Percentiles rank a stretch among this genome's conserved stretches.
These are phyloP conservation scores for Dinothrombium tinctorium DNA, from an alignment of 1,140 invertebrate species.

Conservation along the genomic window DNA sequence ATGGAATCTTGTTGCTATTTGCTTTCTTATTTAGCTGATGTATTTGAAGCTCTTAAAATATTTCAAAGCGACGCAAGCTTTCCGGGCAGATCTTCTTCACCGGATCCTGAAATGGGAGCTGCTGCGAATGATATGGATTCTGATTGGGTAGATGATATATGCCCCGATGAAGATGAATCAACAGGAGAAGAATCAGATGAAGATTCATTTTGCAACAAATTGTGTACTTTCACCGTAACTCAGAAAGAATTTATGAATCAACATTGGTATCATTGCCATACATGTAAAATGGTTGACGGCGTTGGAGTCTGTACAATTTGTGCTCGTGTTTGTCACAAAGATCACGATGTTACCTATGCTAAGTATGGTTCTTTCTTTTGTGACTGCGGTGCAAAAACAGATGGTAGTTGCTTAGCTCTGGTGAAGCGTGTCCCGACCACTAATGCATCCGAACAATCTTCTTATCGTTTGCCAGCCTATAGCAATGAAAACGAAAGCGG, in stretches of 20 bases:
- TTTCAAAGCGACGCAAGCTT: not conserved
- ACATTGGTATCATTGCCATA: slow-evolving; percentile 83
- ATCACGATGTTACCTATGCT: slow-evolving; percentile 88
- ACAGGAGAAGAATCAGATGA: slow-evolving; percentile 83
- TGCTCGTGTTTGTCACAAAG: slow-evolving; percentile 82
- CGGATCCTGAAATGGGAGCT: not conserved
- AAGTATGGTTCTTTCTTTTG: slow-evolving; percentile 98
- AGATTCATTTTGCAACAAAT: slow-evolving; percentile 71
- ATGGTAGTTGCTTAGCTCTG: slow-evolving; percentile 36
- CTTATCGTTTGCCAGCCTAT: slow-evolving; percentile 1
- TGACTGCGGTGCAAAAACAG: slow-evolving; percentile 89
- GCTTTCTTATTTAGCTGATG: slow-evolving; percentile 43
- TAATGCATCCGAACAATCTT: not conserved
- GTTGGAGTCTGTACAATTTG: slow-evolving; percentile 93
- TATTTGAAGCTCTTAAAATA: slow-evolving; percentile 34
- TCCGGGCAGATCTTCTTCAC: not conserved
- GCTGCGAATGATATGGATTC: slow-evolving; percentile 33
- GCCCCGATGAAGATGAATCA: slow-evolving; percentile 66
- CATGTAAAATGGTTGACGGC: slow-evolving; percentile 90
- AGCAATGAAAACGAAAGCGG: not conserved
- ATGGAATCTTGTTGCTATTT: slow-evolving; percentile 53
- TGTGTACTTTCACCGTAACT: slow-evolving; percentile 89
- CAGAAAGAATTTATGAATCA: slow-evolving; percentile 97
- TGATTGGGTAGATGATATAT: slow-evolving; percentile 57
- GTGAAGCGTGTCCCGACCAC: not conserved